These are phyloP conservation scores for Andrena chrysosceles DNA, from an alignment of 2,888 invertebrate genomes.

Conservation along the genomic window DNA sequence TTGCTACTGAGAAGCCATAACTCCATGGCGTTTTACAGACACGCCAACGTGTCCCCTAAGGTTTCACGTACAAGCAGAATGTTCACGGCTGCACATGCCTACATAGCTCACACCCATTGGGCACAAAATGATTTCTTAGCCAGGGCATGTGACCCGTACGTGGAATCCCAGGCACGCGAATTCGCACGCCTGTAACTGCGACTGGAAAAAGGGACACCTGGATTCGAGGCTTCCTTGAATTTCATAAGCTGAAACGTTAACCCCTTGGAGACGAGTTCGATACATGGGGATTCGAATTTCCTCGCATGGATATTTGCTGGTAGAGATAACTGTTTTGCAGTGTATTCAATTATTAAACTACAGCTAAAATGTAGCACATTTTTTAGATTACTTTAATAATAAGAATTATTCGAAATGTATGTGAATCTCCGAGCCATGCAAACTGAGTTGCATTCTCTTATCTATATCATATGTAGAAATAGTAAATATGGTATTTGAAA, in stretches of 20 bases:
- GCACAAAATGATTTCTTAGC: slow-evolving; percentile 52
- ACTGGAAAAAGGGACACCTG: slow-evolving; percentile 1
- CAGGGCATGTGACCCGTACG: slow-evolving; percentile 37
- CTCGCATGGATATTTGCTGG: not conserved
- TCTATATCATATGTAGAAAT: too few species aligned
- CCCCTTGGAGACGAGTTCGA: not conserved
- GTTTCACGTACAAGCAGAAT: slow-evolving; percentile 37
- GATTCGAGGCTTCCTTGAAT: slow-evolving; percentile 15
- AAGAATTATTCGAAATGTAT: too few species aligned
- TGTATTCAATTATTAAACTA: not conserved
- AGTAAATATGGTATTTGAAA: too few species aligned
- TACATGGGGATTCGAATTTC: not conserved
- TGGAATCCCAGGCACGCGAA: slow-evolving; percentile 36
- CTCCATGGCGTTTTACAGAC: slow-evolving; percentile 23
- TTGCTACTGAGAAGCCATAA: slow-evolving; percentile 50
- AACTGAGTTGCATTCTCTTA: too few species aligned
- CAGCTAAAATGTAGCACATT: too few species aligned
- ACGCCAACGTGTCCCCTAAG: slow-evolving; percentile 43
- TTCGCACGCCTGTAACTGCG: slow-evolving; percentile 25
- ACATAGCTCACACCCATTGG: slow-evolving; percentile 52
- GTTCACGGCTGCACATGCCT: slow-evolving; percentile 14
- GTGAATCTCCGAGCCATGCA: too few species aligned
- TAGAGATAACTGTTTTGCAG: not conserved
- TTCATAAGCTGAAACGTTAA: not conserved
- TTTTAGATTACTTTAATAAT: too few species aligned